A percentile compares a stretch with the other conserved stretches of the same genome.
These are phyloP conservation scores for Drosophila gaucha DNA, from an alignment of 2,888 invertebrate species.

Conservation along the genomic window DNA sequence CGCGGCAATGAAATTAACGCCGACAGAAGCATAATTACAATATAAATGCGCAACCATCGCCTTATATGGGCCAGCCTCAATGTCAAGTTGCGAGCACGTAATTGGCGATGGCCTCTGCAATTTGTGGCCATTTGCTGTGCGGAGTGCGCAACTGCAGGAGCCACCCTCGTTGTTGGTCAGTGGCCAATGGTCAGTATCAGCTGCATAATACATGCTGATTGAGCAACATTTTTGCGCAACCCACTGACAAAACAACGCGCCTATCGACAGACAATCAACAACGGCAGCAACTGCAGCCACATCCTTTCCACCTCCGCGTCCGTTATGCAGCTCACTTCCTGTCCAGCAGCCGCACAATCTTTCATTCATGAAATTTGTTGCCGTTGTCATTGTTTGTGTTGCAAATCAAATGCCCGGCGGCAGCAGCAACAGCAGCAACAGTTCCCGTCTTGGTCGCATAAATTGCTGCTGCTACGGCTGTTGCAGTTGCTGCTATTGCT, in stretches of 20 bases:
- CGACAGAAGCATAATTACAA: slow-evolving; percentile 73
- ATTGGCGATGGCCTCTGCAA: slow-evolving; percentile 62
- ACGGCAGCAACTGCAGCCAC: slow-evolving; percentile 63
- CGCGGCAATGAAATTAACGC: slow-evolving; percentile 71
- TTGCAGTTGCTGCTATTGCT: slow-evolving; percentile 42
- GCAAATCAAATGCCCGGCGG: slow-evolving; percentile 79
- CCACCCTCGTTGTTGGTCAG: slow-evolving; percentile 69
- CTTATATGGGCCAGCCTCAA: slow-evolving; percentile 64
- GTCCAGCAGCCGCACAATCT: slow-evolving; percentile 72
- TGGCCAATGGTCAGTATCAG: slow-evolving; percentile 39
- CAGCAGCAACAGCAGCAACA: slow-evolving; percentile 45
- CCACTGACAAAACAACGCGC: slow-evolving; percentile 80
- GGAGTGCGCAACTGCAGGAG: slow-evolving; percentile 57
- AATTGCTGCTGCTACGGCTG: slow-evolving; percentile 60
- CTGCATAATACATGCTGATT: slow-evolving; percentile 78
- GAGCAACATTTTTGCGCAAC: slow-evolving; percentile 81
- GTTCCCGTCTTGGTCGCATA: slow-evolving; percentile 60
- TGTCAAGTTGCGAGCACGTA: slow-evolving; percentile 69
- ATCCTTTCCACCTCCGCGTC: slow-evolving; percentile 81
- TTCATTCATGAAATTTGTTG: slow-evolving; percentile 81
- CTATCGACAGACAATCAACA: slow-evolving; percentile 71
- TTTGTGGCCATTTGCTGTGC: slow-evolving; percentile 47
- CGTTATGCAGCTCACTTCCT: slow-evolving; percentile 79
- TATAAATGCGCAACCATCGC: slow-evolving; percentile 65
- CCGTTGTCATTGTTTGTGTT: slow-evolving; percentile 82